phyloP scores from a whole-genome alignment of 2,113 vertebrate genomes.

The Cichladusa arquata region DNA sequence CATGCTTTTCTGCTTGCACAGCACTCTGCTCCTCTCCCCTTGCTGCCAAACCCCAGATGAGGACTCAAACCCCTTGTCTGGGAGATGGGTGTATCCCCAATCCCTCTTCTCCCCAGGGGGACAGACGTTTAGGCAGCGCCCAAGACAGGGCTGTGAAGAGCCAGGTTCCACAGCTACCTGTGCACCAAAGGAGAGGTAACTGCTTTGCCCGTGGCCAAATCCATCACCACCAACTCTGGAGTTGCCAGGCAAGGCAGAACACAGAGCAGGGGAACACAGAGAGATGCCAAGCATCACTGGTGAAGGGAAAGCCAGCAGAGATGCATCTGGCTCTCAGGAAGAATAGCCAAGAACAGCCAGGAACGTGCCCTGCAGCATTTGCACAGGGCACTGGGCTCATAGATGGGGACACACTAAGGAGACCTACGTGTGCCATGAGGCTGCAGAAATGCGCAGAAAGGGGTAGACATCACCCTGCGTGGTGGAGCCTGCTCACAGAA shows the following conservation, averaged over 20 bases:
- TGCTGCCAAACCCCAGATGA: fast-evolving
- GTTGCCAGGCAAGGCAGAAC: not conserved
- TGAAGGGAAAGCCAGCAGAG: not conserved
- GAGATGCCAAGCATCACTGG: not conserved
- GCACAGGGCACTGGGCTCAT: not conserved
- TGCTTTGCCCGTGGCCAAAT: not conserved
- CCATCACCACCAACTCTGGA: not conserved
- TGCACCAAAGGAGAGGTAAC: not conserved
- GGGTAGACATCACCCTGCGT: fast-evolving
- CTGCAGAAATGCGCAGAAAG: not conserved
- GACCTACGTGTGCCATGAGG: fast-evolving
- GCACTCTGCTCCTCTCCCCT: not conserved
- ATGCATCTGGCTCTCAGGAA: not conserved
- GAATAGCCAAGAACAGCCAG: not conserved
- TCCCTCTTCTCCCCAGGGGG: not conserved
- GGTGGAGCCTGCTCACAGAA: fast-evolving
- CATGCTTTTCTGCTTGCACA: fast-evolving
- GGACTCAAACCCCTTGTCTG: not conserved
- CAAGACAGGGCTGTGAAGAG: not conserved
- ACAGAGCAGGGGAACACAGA: not conserved
- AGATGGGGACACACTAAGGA: not conserved
- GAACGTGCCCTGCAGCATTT: not conserved
- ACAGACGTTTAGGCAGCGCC: not conserved
- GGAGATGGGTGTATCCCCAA: fast-evolving
- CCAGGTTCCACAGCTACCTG: not conserved